phyloP scores from a whole-genome alignment of 1,140 invertebrate genomes.

The Telenomus remus region DNA sequence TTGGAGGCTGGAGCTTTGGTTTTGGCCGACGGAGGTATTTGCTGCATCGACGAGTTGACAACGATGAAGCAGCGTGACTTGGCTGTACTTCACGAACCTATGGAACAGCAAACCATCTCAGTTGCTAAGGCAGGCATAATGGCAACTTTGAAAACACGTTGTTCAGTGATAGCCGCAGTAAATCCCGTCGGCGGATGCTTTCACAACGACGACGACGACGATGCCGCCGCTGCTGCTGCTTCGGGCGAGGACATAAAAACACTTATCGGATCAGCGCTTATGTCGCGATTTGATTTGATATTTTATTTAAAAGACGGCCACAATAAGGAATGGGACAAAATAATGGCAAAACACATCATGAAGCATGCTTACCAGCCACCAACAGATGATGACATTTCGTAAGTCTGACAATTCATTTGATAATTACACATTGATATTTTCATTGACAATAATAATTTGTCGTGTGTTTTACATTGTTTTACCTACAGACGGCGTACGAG shows the following conservation, averaged over 20 bases:
- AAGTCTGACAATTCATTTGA: too few relatives aligned
- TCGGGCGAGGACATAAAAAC: slow-evolving; percentile 80
- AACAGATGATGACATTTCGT: slow-evolving; percentile 71
- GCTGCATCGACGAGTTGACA: slow-evolving; percentile 95
- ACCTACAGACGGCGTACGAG: too few relatives aligned
- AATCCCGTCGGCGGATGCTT: slow-evolving; percentile 92
- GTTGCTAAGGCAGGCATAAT: slow-evolving; percentile 94
- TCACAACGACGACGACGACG: too few relatives aligned
- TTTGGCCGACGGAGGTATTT: slow-evolving; percentile 89
- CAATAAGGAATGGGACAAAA: slow-evolving; percentile 87
- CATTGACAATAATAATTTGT: slow-evolving; percentile 76
- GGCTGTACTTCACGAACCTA: slow-evolving; percentile 91
- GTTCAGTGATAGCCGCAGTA: slow-evolving; percentile 89
- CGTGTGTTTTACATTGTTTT: background rate
- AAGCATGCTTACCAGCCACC: too few relatives aligned
- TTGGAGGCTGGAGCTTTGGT: slow-evolving; percentile 91
- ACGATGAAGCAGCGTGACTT: slow-evolving; percentile 88
- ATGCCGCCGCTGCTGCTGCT: too few relatives aligned
- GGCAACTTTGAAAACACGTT: slow-evolving; percentile 89
- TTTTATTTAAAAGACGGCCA: slow-evolving; percentile 86
- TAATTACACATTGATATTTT: too few relatives aligned
- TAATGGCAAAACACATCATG: slow-evolving; percentile 80
- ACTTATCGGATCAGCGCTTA: slow-evolving; percentile 87
- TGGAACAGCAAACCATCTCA: slow-evolving; percentile 95
- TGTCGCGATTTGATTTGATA: slow-evolving; percentile 94